phyloP scores from a whole-genome alignment of 2,113 vertebrate species.

The Chitala chitala region DNA sequence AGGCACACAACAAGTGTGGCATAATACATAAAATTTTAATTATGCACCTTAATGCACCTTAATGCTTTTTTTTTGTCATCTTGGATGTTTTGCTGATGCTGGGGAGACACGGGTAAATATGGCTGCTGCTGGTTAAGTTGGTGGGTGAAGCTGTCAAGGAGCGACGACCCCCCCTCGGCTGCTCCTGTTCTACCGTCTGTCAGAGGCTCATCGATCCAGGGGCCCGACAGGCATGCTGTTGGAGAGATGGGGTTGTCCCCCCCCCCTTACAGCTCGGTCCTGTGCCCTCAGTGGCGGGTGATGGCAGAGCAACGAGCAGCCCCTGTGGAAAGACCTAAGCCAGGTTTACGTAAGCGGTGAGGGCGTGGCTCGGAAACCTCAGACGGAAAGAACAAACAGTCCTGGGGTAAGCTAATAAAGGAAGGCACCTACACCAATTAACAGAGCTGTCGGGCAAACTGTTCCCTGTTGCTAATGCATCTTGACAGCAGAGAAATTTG shows the following conservation, averaged over 20 bases:
- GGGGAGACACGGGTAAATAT: too few species aligned
- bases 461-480: conserved; percentile 59
- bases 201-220: neutral
- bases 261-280: too few species aligned
- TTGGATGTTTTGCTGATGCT: neutral
- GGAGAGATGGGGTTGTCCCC: neutral
- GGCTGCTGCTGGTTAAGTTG: too few species aligned
- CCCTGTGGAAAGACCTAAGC: conserved; percentile 31
- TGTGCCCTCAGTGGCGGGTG: conserved; percentile 20
- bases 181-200: too few species aligned
- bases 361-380: conserved; percentile 36
- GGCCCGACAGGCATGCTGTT: neutral
- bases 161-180: too few species aligned
- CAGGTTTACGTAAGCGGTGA: conserved; percentile 50
- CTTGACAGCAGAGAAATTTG: conserved; percentile 70
- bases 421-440: conserved; percentile 69
- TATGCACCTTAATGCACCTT: too few species aligned
- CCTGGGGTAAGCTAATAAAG: conserved; percentile 61
- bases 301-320: conserved; percentile 22
- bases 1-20: too few species aligned
- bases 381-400: conserved; percentile 55
- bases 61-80: too few species aligned
- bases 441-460: conserved; percentile 65
- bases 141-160: too few species aligned
- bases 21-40: too few species aligned